Evolutionary conservation across 2,113 vertebrate species (phyloP).

Genomic region (Tylochromis polylepis): DNA sequence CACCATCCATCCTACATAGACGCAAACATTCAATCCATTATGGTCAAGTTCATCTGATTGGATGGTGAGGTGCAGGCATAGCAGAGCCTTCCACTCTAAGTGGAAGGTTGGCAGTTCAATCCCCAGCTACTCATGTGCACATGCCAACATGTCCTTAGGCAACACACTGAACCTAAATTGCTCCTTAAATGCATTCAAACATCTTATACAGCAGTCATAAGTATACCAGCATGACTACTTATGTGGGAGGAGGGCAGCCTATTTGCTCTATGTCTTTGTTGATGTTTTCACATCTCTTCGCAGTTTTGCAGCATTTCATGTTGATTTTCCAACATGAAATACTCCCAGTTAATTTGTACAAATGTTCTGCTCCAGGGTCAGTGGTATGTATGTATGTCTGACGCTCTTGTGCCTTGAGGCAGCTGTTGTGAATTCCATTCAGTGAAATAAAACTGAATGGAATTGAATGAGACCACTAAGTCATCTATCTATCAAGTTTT

Average conservation of each 20-base stretch:
- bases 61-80: background rate
- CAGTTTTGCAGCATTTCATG: background rate
- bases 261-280: background rate
- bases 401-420: background rate
- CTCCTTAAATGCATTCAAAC: background rate
- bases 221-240: background rate
- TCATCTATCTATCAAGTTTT: background rate
- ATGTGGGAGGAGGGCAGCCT: background rate
- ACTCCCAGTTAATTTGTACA: background rate
- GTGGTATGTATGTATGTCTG: background rate
- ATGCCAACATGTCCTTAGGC: background rate
- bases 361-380: background rate
- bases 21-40: background rate
- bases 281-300: background rate
- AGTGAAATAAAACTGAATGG: background rate
- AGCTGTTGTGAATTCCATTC: background rate
- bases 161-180: background rate
- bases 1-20: background rate
- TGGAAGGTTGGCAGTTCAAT: background rate
- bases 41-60: background rate
- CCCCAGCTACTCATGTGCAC: background rate
- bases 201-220: background rate
- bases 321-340: background rate
- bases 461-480: background rate
- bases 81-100: background rate